These are phyloP conservation scores for Automeris io DNA, from an alignment of 2,888 invertebrate genomes.

Conservation along the genomic window DNA sequence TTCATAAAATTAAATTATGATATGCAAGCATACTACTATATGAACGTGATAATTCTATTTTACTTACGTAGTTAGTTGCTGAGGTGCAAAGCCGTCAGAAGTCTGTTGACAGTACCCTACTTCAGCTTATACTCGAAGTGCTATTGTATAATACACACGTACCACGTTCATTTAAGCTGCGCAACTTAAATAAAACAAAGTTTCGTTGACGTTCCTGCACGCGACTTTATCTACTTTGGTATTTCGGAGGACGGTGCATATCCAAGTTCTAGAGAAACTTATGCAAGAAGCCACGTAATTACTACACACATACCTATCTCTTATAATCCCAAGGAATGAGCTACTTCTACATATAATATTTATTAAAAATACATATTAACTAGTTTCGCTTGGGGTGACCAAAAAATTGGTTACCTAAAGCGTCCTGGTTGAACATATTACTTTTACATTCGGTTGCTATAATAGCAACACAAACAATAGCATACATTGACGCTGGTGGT, in stretches of 20 bases:
- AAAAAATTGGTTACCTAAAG: too few relatives aligned
- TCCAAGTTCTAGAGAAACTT: slow-evolving; percentile 28
- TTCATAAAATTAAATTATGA: too few relatives aligned
- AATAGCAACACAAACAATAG: too few relatives aligned
- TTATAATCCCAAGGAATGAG: too few relatives aligned
- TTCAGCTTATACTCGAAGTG: too few relatives aligned
- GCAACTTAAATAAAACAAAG: slow-evolving; percentile 41
- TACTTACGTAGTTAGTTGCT: neutral
- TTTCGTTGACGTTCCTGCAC: slow-evolving; percentile 30
- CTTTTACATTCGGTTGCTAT: too few relatives aligned
- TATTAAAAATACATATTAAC: too few relatives aligned
- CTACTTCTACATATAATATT: too few relatives aligned
- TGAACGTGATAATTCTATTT: neutral
- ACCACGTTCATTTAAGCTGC: slow-evolving; percentile 29
- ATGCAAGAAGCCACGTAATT: slow-evolving; percentile 1
- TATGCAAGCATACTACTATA: too few relatives aligned
- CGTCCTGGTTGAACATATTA: too few relatives aligned
- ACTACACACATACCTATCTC: neutral
- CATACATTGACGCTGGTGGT: too few relatives aligned
- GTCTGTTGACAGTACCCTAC: slow-evolving; percentile 24
- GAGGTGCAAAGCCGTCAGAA: slow-evolving; percentile 5
- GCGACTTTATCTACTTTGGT: slow-evolving; percentile 30
- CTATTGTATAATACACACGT: slow-evolving; percentile 24
- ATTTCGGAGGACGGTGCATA: slow-evolving; percentile 22
- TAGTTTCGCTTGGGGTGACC: too few relatives aligned